These are phyloP conservation scores for Phodopus roborovskii DNA, from an alignment of 2,113 vertebrate species.

Conservation along the genomic window DNA sequence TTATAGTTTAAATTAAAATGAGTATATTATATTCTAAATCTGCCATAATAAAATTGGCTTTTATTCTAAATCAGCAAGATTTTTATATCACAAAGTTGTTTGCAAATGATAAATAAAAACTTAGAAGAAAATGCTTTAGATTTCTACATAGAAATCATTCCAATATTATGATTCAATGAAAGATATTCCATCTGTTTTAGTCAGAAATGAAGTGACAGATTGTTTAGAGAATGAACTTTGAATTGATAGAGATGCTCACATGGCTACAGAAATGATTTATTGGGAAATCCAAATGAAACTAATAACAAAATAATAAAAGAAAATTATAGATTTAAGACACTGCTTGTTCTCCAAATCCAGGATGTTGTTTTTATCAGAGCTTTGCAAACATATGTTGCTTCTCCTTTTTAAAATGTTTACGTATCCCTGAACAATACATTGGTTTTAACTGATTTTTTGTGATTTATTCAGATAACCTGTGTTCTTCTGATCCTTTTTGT, in stretches of 20 bases:
- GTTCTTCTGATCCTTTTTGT: not conserved
- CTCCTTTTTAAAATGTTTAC: not conserved
- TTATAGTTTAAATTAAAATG: not conserved
- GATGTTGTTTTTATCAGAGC: not conserved
- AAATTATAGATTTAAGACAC: conserved; percentile 24
- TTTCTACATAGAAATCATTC: conserved; percentile 43
- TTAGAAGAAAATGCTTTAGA: conserved; percentile 60
- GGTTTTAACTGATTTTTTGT: not conserved
- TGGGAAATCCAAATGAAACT: conserved; percentile 45
- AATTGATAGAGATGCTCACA: conserved; percentile 62
- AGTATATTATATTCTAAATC: not conserved
- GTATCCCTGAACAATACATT: not conserved
- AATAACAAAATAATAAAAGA: conserved; percentile 52
- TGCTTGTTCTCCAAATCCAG: not conserved
- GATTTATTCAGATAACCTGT: not conserved
- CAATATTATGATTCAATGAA: conserved; percentile 55
- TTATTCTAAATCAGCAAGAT: not conserved
- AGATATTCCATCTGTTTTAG: conserved; percentile 67
- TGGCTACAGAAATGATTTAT: conserved; percentile 49
- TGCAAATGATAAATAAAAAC: conserved; percentile 38
- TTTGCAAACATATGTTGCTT: not conserved
- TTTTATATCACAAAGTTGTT: conserved; percentile 23
- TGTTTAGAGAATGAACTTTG: conserved; percentile 62
- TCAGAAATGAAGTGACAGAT: conserved; percentile 68
- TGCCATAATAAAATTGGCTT: conserved; percentile 46